phyloP scores from a whole-genome alignment of 35 echinoderm and acorn worm species.

The Heliocidaris erythrogramma region DNA sequence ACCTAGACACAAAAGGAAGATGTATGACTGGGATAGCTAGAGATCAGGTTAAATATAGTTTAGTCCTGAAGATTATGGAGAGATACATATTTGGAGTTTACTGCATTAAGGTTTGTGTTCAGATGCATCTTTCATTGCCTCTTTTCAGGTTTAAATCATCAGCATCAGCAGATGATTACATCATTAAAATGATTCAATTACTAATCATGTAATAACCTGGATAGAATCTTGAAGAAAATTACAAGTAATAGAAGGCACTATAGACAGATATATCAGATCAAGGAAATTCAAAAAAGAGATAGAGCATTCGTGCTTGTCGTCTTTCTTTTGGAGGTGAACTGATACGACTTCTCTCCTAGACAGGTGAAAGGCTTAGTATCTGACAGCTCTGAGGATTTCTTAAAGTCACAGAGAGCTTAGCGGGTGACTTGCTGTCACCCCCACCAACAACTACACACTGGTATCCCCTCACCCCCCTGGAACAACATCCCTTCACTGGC shows the following conservation, averaged over 20 bases:
- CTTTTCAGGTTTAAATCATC: too few relatives aligned
- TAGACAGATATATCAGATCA: neutral
- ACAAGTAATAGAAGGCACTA: too few relatives aligned
- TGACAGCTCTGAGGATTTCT: conserved; percentile 3
- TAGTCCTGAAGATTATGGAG: too few relatives aligned
- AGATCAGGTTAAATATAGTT: neutral
- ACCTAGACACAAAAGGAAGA: neutral
- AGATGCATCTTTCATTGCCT: too few relatives aligned
- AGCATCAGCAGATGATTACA: too few relatives aligned
- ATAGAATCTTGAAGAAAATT: too few relatives aligned
- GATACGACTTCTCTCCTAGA: neutral
- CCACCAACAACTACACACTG: neutral
- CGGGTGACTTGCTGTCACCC: neutral
- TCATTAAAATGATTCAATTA: too few relatives aligned
- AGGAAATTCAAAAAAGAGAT: neutral
- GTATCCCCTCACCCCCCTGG: neutral
- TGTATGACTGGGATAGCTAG: neutral
- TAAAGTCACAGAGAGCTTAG: neutral
- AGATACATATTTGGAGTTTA: too few relatives aligned
- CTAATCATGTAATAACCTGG: too few relatives aligned
- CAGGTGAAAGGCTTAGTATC: neutral
- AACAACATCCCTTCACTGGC: neutral
- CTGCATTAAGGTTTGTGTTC: too few relatives aligned
- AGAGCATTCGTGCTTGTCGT: neutral
- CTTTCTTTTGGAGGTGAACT: neutral